Evolutionary conservation across 2,797 vertebrate species (phyloP).

Genomic region (Neostethus bicornis): DNA sequence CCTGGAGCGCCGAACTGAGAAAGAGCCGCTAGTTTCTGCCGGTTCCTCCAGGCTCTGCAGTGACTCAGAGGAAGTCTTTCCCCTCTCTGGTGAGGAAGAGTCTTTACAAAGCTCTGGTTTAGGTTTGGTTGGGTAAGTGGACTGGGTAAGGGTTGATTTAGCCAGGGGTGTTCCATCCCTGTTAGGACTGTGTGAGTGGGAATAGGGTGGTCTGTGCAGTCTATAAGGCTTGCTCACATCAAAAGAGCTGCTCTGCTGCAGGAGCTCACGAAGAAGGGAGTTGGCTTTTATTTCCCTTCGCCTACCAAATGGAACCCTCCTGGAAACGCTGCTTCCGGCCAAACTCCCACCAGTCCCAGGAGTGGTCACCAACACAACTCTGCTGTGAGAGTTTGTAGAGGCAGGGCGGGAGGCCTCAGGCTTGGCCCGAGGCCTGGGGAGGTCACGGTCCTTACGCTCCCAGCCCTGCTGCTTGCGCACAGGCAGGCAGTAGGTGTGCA

Average conservation of each 20-base stretch:
- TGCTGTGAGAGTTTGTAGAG: conserved; percentile 61
- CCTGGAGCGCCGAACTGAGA: conserved; percentile 90
- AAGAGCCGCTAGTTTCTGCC: conserved; percentile 64
- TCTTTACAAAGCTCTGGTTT: conserved; percentile 65
- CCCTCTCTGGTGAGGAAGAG: conserved; percentile 48
- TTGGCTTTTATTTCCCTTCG: conserved; percentile 78
- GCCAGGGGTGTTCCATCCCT: conserved; percentile 23
- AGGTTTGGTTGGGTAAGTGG: conserved; percentile 21
- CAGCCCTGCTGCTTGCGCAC: conserved; percentile 84
- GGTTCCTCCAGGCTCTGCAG: conserved; percentile 42
- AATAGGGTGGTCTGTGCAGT: conserved; percentile 90
- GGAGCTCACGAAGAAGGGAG: conserved; percentile 92
- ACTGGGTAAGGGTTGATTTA: conserved; percentile 26
- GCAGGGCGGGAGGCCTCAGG: conserved; percentile 42
- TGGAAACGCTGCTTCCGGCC: conserved; percentile 27
- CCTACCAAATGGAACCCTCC: conserved; percentile 68
- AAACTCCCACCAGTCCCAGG: conserved; percentile 30
- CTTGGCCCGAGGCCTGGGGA: conserved; percentile 54
- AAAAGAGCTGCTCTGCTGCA: conserved; percentile 87
- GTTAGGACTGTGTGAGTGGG: conserved; percentile 54
- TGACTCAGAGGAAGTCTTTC: conserved; percentile 21
- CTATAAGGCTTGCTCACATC: conserved; percentile 97
- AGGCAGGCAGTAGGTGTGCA: conserved; percentile 98
- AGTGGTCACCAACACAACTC: conserved; percentile 56
- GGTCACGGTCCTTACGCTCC: conserved; percentile 77